Percentiles rank a stretch among this genome's conserved stretches.
Conservation (phyloP, 2,797 vertebrate species). For the Telmatherina bonti region DNA sequence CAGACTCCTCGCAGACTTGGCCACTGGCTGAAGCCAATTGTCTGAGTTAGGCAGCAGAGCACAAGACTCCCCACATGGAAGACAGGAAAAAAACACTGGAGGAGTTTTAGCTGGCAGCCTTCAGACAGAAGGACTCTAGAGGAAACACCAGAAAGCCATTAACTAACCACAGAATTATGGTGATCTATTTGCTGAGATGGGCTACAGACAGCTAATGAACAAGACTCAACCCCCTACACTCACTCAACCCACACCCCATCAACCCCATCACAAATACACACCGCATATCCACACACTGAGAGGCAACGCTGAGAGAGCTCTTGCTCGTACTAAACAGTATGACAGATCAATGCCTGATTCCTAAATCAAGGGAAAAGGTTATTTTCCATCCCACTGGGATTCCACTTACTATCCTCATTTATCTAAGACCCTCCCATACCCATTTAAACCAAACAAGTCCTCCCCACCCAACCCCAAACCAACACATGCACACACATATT, state of each 20-base stretch:
- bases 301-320: constrained; percentile 90
- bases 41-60: constrained; percentile 84
- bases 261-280: constrained; percentile 24
- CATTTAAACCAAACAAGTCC: constrained; percentile 81
- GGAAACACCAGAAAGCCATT: constrained; percentile 99
- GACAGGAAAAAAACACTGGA: constrained; percentile 72
- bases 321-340: constrained; percentile 94
- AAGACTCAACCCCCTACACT: constrained; percentile 84
- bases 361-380: constrained; percentile 97
- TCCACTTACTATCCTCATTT: constrained; percentile 77
- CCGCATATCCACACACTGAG: constrained; percentile 65
- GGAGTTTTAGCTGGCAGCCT: constrained; percentile 89
- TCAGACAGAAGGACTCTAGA: constrained; percentile 95
- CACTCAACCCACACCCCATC: constrained; percentile 26
- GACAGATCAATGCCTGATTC: constrained; percentile 96
- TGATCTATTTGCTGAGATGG: constrained; percentile 95
- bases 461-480: constrained; percentile 19
- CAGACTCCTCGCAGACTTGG: constrained; percentile 83
- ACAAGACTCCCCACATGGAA: constrained; percentile 80
- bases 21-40: constrained; percentile 82
- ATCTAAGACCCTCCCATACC: constrained; percentile 78
- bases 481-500: constrained; percentile 68
- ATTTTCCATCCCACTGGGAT: constrained; percentile 91
- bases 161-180: constrained; percentile 98
- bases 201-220: constrained; percentile 96